A percentile compares a stretch with the other conserved stretches of the same genome.
These are phyloP conservation scores for Forbesichthys agassizii DNA, from an alignment of 2,113 vertebrate genomes.

Conservation along the genomic window DNA sequence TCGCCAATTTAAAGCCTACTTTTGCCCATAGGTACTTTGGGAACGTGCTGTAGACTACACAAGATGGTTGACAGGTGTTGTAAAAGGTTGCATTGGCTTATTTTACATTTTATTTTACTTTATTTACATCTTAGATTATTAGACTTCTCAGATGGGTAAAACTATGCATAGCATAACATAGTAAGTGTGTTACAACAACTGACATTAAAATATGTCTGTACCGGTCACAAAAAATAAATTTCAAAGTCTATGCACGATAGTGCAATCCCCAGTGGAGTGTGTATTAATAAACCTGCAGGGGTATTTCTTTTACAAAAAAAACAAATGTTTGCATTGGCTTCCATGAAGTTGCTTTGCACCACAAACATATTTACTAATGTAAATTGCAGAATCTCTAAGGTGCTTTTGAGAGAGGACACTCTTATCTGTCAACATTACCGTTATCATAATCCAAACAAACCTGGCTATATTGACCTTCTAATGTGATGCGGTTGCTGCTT, in stretches of 20 bases:
- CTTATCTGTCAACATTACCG: constrained; percentile 47
- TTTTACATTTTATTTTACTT: constrained; percentile 23
- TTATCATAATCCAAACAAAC: constrained; percentile 25
- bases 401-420: constrained; percentile 33
- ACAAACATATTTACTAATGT: not conserved
- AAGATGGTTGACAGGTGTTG: constrained; percentile 48
- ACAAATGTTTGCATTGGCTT: not conserved
- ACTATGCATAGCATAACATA: too few relatives aligned
- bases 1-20: constrained; percentile 70
- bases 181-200: too few relatives aligned
- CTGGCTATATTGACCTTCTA: not conserved
- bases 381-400: not conserved
- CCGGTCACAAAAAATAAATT: too few relatives aligned
- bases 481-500: constrained; percentile 51
- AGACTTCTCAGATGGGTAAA: too few relatives aligned
- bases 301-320: too few relatives aligned
- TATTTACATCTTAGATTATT: not conserved
- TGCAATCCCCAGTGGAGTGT: too few relatives aligned
- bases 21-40: constrained; percentile 42
- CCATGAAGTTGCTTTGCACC: not conserved
- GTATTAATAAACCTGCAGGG: too few relatives aligned
- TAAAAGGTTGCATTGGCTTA: constrained; percentile 26
- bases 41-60: constrained; percentile 47
- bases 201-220: too few relatives aligned
- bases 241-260: too few relatives aligned